Base-by-base conservation (phyloP, 37 sponge, comb jelly and placozoan genomes). In the Haliclona indistincta region DNA sequence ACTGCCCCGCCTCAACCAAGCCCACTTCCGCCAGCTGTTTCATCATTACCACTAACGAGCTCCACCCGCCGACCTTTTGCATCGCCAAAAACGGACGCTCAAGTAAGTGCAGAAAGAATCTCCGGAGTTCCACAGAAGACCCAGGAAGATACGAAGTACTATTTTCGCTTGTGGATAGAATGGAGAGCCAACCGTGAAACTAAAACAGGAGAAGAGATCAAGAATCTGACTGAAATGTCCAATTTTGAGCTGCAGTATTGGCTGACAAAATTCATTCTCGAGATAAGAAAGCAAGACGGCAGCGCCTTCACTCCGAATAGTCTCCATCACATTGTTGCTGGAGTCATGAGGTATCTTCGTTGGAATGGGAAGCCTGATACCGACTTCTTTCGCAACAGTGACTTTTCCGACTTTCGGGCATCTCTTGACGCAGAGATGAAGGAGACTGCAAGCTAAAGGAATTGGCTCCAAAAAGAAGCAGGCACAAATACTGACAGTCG, bases 271-370 rank as follows among this genome's bases (percentile, higher is more conserved):
- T 74, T 74, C 36, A 41, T 74, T 23, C 44, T 74, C 28, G 75
- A 74, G 23, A 63, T 74, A 2, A 61, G 62, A 33, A 74, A 60
- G 45, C 37, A 37, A 33, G 56, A 25, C 6, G 63, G 62, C 15
- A 54, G 7, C 3, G 75, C 30, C n/a, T 74, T 60, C 42, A 43
- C 63, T 38, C 75, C 75, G 22, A 74, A 74, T 63, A 60, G 45
- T 20, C 42, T 74, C 11, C 62, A 74, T 40, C 75, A 74, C 22
- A 74, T 74, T 61, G 58, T 63, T 40, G 40, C 43, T 61, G 75
- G 75, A 37, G 19, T 74, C 22, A 56, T 58, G 63, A 20, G 75
- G 2, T 49, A 74, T 32, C 36, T 74, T 43, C 19, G 63, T 23
- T 40, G 38, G 30, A 60, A 60, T 38, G 63, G 75, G 5, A 22